Base-by-base conservation (phyloP, 2,113 vertebrate genomes). In the Leptodactylus fuscus region DNA sequence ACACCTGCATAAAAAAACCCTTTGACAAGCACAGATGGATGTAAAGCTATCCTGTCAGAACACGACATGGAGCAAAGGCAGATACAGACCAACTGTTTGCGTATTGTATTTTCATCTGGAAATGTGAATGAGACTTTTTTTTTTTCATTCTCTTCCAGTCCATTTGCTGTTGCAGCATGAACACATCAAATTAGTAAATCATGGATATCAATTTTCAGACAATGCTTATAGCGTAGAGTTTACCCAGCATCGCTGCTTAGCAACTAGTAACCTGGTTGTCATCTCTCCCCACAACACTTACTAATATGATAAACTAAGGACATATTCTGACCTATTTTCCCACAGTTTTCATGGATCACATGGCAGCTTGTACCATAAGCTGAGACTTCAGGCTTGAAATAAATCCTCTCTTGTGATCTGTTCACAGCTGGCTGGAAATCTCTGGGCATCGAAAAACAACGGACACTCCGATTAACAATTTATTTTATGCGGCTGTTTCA, bases 301-400 rank as follows among this genome's bases (percentile, higher is more conserved):
- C 48, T 44, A 81, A 46, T 22, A 81, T 65, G 78, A 81, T 67
- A 81, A 81, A 67, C 51, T 29, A 51, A 15, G 44, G 62, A 22
- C 41, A 49, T n/a, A 36, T 49, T 44, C 27, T 81, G 80, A 81
- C 80, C 80, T 81, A 81, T 49, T 81, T 81, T 41, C 44, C 46
- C 62, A 27, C 80, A 67, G 24, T 49, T 49, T 81, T 65, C 62
- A 29, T 34, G 62, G 46, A 70, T 81, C 80, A 81, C 78, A 6
- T 67, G 78, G 78, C n/a, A 20, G 29, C 10, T 7, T 44, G 62
- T 29, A 49, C 44, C 24, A 60, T 65, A 53, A 38, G 77, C 22
- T 44, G 20, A 36, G 34, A n/a, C 48, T 46, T 51, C 38, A 29
- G 16, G 41, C 80, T 67, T 46, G 24, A 46, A 27, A 44, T 81